phyloP scores from a whole-genome alignment of 1,140 invertebrate species.

The Drosophila bipectinata region DNA sequence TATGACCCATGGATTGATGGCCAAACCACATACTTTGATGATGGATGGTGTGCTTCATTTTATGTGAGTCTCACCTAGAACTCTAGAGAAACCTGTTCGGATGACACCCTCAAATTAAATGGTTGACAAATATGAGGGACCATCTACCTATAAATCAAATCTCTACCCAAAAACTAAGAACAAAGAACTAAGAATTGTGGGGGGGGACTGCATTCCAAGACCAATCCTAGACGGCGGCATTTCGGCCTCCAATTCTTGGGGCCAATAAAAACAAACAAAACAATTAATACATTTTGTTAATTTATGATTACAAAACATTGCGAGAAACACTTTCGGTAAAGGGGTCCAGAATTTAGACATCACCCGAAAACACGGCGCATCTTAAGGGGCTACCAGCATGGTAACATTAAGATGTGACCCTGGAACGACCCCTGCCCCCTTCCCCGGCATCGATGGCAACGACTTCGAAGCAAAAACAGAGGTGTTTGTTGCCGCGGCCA shows the following conservation, averaged over 20 bases:
- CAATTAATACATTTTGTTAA: slow-evolving; percentile 84
- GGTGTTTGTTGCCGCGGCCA: slow-evolving; percentile 78
- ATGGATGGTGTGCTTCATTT: slow-evolving; percentile 28
- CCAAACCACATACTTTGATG: not conserved
- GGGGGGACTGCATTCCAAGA: slow-evolving; percentile 18
- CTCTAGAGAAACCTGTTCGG: slow-evolving; percentile 35
- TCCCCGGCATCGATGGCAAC: not conserved
- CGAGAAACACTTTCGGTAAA: slow-evolving; percentile 72
- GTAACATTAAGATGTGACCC: slow-evolving; percentile 29
- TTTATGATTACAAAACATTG: slow-evolving; percentile 83
- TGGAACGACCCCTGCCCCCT: slow-evolving; percentile 22
- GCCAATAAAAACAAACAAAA: slow-evolving; percentile 80
- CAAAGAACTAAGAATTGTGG: slow-evolving; percentile 26
- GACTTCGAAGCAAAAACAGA: slow-evolving; percentile 61
- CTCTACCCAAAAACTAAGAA: slow-evolving; percentile 25
- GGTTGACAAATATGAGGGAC: slow-evolving; percentile 53
- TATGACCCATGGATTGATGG: not conserved
- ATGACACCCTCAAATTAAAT: slow-evolving; percentile 56
- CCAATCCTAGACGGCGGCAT: slow-evolving; percentile 63
- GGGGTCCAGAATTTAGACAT: slow-evolving; percentile 73
- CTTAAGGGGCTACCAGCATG: slow-evolving; percentile 42
- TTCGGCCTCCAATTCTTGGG: slow-evolving; percentile 65
- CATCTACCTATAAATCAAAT: slow-evolving; percentile 47
- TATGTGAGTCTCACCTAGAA: slow-evolving; percentile 25
- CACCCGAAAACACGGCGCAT: slow-evolving; percentile 50